Percentiles rank a stretch among this genome's conserved stretches.
Conservation (phyloP, 2,113 vertebrate genomes). For the Pedionomus torquatus region DNA sequence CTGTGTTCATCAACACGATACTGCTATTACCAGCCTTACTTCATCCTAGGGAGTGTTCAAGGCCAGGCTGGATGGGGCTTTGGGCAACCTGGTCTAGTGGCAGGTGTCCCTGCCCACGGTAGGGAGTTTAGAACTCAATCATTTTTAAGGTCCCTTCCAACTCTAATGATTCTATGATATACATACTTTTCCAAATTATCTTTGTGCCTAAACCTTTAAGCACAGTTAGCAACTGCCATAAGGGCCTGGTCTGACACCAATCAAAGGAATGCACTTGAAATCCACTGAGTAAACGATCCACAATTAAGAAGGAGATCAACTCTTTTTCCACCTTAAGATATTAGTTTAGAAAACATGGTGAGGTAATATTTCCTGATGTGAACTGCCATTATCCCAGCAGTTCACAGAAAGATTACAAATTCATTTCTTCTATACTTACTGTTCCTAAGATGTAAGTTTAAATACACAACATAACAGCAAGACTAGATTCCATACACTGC, state of each 20-base stretch:
- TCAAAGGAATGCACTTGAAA: not conserved
- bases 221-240: not conserved
- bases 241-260: not conserved
- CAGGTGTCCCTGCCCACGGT: no score
- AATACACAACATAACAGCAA: not conserved
- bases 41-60: no score
- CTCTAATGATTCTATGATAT: no score
- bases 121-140: no score
- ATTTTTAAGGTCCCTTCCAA: no score
- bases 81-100: no score
- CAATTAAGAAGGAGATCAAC: not conserved
- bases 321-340: not conserved
- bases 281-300: not conserved
- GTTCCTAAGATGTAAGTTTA: not conserved
- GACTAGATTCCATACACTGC: not conserved
- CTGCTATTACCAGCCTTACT: not conserved
- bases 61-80: no score
- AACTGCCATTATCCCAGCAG: not conserved
- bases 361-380: not conserved
- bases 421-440: not conserved
- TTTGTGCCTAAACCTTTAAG: not conserved
- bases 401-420: not conserved
- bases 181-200: not conserved
- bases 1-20: fast-evolving
- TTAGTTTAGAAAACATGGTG: not conserved